Conservation (phyloP, 2,113 vertebrate species). For the Halichoeres trimaculatus region DNA sequence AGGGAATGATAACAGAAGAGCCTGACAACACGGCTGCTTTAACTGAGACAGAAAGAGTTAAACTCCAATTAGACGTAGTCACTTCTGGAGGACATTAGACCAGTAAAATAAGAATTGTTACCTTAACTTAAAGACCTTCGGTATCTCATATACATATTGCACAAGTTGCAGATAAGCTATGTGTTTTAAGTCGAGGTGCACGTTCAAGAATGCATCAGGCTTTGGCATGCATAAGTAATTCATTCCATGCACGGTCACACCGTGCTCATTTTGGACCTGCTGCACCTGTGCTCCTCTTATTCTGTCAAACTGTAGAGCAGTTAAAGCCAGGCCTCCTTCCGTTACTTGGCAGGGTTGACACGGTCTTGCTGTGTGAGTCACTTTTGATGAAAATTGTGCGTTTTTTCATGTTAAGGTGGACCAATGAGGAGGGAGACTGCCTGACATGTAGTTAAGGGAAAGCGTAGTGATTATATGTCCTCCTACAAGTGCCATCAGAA, state of each 20-base stretch:
- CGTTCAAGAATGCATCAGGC: slow-evolving; percentile 45
- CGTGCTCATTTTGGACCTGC: slow-evolving; percentile 30
- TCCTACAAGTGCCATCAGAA: slow-evolving; percentile 15
- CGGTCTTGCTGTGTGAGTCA: neutral
- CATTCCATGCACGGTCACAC: slow-evolving; percentile 48
- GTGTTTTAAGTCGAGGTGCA: slow-evolving; percentile 33
- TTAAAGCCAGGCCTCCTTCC: slow-evolving; percentile 43
- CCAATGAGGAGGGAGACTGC: neutral
- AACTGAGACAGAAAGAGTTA: neutral
- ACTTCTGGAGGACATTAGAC: slow-evolving; percentile 19
- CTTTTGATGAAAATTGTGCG: slow-evolving; percentile 7
- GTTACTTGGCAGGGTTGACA: slow-evolving; percentile 7
- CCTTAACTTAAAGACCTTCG: neutral
- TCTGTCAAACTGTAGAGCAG: slow-evolving; percentile 58
- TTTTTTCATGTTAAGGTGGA: neutral
- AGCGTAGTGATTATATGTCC: slow-evolving; percentile 6
- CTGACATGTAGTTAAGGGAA: neutral
- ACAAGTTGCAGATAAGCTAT: slow-evolving; percentile 40
- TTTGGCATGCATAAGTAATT: slow-evolving; percentile 58
- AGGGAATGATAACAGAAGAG: slow-evolving; percentile 19
- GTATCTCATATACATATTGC: slow-evolving; percentile 32
- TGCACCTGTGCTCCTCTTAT: slow-evolving; percentile 37
- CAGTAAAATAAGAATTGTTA: slow-evolving; percentile 42
- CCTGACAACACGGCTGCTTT: neutral
- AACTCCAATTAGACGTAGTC: slow-evolving; percentile 20